A percentile compares a stretch with the other conserved stretches of the same genome.
Evolutionary conservation across 2,113 vertebrate species (phyloP).

Genomic region (Urocitellus parryii): DNA sequence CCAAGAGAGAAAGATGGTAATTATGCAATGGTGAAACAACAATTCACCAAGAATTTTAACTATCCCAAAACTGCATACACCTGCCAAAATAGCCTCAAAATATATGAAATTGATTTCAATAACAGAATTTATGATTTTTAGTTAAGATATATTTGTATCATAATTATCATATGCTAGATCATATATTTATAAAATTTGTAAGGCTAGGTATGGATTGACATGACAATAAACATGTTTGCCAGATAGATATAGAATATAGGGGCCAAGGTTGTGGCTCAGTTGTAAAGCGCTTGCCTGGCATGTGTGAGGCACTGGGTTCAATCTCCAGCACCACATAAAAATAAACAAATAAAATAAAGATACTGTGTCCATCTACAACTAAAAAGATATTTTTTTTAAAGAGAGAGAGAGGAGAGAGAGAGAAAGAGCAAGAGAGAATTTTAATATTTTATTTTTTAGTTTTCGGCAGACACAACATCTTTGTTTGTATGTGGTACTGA

Average conservation of each 20-base stretch:
- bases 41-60: not conserved
- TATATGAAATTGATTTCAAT: not conserved
- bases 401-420: too few relatives aligned
- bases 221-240: not conserved
- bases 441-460: too few relatives aligned
- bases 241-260: not conserved
- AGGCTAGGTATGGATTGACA: not conserved
- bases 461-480: too few relatives aligned
- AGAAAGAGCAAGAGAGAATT: too few relatives aligned
- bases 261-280: too few relatives aligned
- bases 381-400: too few relatives aligned
- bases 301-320: too few relatives aligned
- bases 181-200: not conserved
- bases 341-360: too few relatives aligned
- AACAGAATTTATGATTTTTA: slow-evolving; percentile 7
- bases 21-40: not conserved
- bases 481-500: too few relatives aligned
- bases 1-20: not conserved
- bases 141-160: not conserved
- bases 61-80: not conserved
- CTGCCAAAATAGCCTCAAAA: not conserved
- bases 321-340: too few relatives aligned
- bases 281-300: too few relatives aligned
- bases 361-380: too few relatives aligned
- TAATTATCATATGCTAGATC: not conserved